Percentiles rank a stretch among this genome's conserved stretches.
Conservation (phyloP, 2,888 invertebrate genomes). For the Chrysotoxum bicinctum region DNA sequence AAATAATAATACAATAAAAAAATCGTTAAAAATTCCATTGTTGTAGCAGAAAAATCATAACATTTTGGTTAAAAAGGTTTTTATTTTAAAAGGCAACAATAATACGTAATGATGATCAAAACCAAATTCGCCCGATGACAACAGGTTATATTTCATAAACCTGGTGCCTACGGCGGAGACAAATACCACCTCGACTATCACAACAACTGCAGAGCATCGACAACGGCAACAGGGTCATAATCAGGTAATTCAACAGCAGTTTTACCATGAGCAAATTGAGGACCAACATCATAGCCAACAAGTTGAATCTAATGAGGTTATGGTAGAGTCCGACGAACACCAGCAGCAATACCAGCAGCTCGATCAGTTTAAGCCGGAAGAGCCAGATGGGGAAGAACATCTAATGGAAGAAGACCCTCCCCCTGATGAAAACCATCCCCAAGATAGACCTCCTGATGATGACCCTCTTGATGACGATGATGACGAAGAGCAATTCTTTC, state of each 20-base stretch:
- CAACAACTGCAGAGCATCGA: slow-evolving; percentile 73
- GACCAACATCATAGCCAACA: slow-evolving; percentile 39
- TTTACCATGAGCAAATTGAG: slow-evolving; percentile 17
- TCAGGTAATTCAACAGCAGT: slow-evolving; percentile 43
- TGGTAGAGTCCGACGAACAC: slow-evolving; percentile 22
- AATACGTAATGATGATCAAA: slow-evolving; percentile 82
- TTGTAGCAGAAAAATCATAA: slow-evolving; percentile 81
- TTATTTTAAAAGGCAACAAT: slow-evolving; percentile 82
- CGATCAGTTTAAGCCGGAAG: slow-evolving; percentile 29
- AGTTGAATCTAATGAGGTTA: slow-evolving; percentile 21
- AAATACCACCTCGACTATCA: slow-evolving; percentile 71
- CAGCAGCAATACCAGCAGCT: slow-evolving; percentile 33
- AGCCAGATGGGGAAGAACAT: slow-evolving; percentile 9
- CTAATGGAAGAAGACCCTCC: slow-evolving; percentile 21
- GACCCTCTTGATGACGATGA: slow-evolving; percentile 34
- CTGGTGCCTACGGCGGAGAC: slow-evolving; percentile 68
- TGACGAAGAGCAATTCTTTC: slow-evolving; percentile 55
- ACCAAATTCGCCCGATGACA: slow-evolving; percentile 75
- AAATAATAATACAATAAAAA: slow-evolving; percentile 10
- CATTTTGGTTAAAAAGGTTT: slow-evolving; percentile 82
- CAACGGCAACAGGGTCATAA: slow-evolving; percentile 40
- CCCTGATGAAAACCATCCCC: slow-evolving; percentile 1
- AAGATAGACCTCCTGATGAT: slow-evolving; percentile 35
- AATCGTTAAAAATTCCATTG: slow-evolving; percentile 58
- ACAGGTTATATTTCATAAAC: slow-evolving; percentile 72